These are phyloP conservation scores for Lithophane leautieri DNA, from an alignment of 2,888 invertebrate species.

Conservation along the genomic window DNA sequence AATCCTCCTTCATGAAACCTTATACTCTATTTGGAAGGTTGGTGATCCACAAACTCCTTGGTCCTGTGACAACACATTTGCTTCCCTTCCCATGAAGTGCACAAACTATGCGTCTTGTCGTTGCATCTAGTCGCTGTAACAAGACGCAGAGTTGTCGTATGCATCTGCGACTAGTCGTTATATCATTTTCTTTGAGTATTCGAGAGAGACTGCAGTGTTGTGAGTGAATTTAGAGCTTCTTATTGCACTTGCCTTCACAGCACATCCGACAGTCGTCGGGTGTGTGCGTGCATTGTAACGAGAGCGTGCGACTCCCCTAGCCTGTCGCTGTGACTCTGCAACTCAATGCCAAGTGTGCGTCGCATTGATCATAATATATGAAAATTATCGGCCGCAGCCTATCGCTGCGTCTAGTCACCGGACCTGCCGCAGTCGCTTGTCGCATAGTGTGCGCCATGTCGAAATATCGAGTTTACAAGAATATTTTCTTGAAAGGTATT, in stretches of 20 bases:
- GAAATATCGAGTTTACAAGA: constrained; percentile 20
- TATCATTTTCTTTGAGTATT: background rate
- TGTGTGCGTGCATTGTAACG: background rate
- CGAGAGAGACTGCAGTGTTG: background rate
- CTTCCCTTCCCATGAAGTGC: background rate
- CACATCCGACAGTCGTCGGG: background rate
- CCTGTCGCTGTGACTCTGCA: background rate
- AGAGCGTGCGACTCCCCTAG: background rate
- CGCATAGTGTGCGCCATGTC: background rate
- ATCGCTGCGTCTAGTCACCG: background rate
- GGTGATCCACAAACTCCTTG: constrained; percentile 19
- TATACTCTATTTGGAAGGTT: constrained; percentile 10
- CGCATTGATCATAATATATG: background rate
- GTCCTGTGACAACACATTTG: constrained; percentile 32
- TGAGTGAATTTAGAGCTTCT: too few species aligned
- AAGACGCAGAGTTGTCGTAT: background rate
- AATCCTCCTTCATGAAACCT: constrained; percentile 19
- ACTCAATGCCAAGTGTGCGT: background rate
- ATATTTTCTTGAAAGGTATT: constrained; percentile 26
- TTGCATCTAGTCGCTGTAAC: background rate
- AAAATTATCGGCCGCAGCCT: background rate
- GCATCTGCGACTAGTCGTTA: background rate
- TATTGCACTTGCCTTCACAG: background rate
- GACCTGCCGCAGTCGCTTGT: too few species aligned
- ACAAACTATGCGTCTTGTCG: background rate